Evolutionary conservation across 2,888 invertebrate genomes (phyloP), one percentile per base, ranked within the genome.

Genomic region (Strigamia maritima): DNA sequence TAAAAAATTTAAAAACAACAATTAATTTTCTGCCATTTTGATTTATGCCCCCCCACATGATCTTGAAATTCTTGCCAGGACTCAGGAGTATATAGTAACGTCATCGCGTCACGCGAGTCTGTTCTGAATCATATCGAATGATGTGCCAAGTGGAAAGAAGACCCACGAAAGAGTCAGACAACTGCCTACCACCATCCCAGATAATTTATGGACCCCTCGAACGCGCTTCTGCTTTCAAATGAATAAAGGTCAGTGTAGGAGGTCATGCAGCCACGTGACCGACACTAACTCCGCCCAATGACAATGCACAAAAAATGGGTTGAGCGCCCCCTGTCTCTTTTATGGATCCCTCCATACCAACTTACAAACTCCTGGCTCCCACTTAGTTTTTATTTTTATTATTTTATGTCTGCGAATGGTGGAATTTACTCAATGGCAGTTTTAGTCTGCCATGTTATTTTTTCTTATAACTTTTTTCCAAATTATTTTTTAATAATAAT

Each of bases 151-250:
- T 26, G 70, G 16, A 26, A 70, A 28, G 70, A 70, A 70, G 70
- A 70, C 24, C 70, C 70, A 70, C 26, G 26, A 70, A 28, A 70
- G 70, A 70, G 70, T 54, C 70, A 70, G 70, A 26, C 26, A 70
- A 28, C 28, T 14, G 24, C 54, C 44, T 44, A 44, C 60, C 60
- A 65, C 60, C 60, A 24, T 65, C 60, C 28, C 70, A 28, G 2
- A 28, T 70, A 70, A 70, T 70, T 70, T 70, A 70, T 70, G 70
- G 70, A 70, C 70, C 70, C 70, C 28, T 22, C 22, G 28, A 70
- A 70, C 70, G 70, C 70, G 70, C 70, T 70, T 70, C 70, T 70
- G 70, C 70, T 70, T 54, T 70, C 70, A 70, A 70, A 70, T 70
- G 70, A 70, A 70, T 70, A 70, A 70, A 70, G 70, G 70, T 70